These are phyloP conservation scores for Pseudomyrmex concolor DNA, from an alignment of 1,140 invertebrate species.

Conservation along the genomic window DNA sequence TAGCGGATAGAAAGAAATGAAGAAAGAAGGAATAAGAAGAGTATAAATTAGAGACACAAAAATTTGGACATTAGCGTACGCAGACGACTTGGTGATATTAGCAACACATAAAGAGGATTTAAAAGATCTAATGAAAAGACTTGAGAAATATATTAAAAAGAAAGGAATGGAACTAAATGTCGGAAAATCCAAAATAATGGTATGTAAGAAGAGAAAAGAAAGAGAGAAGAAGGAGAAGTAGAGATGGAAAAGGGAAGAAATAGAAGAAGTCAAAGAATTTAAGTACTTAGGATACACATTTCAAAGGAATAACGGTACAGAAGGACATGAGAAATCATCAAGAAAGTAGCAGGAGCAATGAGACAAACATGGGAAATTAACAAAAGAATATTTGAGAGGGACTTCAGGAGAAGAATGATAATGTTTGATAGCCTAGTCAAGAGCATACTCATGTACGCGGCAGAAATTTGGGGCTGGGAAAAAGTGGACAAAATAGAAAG, in stretches of 20 bases:
- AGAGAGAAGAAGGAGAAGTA: too few species aligned
- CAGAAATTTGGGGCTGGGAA: not conserved
- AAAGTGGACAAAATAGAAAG: not conserved
- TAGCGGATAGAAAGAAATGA: too few species aligned
- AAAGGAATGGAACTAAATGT: not conserved
- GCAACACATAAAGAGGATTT: constrained; percentile 13
- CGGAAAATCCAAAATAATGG: not conserved
- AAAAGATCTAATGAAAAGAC: not conserved
- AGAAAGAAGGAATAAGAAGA: too few species aligned
- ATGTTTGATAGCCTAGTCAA: not conserved
- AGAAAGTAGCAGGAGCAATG: not conserved
- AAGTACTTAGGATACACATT: too few species aligned
- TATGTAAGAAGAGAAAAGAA: too few species aligned
- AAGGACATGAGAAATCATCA: not conserved
- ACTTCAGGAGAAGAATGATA: not conserved
- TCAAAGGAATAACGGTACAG: too few species aligned
- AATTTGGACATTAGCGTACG: constrained; percentile 27
- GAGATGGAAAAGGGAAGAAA: too few species aligned
- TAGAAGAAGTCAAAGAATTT: too few species aligned
- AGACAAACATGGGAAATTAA: not conserved
- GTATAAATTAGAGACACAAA: too few species aligned
- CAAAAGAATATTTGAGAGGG: not conserved
- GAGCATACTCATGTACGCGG: too few species aligned
- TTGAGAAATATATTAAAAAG: constrained; percentile 10
- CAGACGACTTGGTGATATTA: constrained; percentile 45